A percentile compares a stretch with the other conserved stretches of the same genome.
Evolutionary conservation across 1,140 invertebrate genomes (phyloP).

Genomic region (Heliconius hewitsoni): DNA sequence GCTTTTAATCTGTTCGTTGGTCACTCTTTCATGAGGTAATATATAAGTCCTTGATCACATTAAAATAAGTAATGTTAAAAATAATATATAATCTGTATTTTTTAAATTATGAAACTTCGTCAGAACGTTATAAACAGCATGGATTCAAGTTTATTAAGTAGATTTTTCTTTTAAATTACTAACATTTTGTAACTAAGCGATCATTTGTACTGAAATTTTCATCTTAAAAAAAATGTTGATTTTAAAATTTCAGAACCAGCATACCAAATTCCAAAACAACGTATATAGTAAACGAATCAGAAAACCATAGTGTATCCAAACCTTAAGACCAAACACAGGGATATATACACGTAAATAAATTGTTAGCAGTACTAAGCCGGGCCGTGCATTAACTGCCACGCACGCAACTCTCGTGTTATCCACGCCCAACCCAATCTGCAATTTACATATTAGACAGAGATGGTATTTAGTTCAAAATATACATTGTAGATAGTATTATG

Average conservation of each 20-base stretch:
- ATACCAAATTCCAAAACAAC: too few relatives aligned
- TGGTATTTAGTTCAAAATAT: constrained; percentile 10
- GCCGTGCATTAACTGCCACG: constrained; percentile 51
- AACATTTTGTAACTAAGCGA: too few relatives aligned
- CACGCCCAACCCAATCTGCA: constrained; percentile 27
- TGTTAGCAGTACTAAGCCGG: constrained; percentile 50
- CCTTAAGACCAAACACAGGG: constrained; percentile 4
- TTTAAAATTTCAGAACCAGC: too few relatives aligned
- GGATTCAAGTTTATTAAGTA: too few relatives aligned
- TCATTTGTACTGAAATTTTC: too few relatives aligned
- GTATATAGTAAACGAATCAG: too few relatives aligned
- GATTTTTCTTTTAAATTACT: not conserved
- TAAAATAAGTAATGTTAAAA: not conserved
- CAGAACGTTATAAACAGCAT: too few relatives aligned
- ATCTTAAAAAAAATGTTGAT: too few relatives aligned
- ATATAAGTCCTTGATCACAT: constrained; percentile 7
- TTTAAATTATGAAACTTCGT: too few relatives aligned
- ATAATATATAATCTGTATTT: too few relatives aligned
- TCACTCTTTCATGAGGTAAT: constrained; percentile 3
- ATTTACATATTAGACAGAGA: constrained; percentile 32
- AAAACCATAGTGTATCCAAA: not conserved
- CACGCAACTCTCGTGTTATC: constrained; percentile 41
- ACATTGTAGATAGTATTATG: not conserved
- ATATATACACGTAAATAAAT: not conserved
- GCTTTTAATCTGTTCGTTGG: constrained; percentile 12